phyloP scores from a whole-genome alignment of 2,888 invertebrate genomes.

The Pinctada fucata region DNA sequence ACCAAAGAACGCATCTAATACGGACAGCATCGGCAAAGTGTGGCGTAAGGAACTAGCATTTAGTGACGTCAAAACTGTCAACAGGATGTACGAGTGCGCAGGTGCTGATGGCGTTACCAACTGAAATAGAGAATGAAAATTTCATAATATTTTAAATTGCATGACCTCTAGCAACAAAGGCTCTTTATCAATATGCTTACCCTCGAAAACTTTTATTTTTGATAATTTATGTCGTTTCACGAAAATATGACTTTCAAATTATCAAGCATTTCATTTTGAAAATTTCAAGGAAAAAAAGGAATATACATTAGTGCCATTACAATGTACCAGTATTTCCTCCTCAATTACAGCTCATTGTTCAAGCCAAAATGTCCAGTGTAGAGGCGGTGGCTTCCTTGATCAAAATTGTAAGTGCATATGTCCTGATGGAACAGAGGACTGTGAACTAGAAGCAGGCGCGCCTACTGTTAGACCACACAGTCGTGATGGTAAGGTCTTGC shows the following conservation, averaged over 20 bases:
- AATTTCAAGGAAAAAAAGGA: too few species aligned
- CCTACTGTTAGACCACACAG: not conserved
- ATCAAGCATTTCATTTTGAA: too few species aligned
- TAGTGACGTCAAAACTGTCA: constrained; percentile 68
- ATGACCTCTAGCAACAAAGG: not conserved
- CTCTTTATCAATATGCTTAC: not conserved
- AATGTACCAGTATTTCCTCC: too few species aligned
- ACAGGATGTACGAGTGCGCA: constrained; percentile 68
- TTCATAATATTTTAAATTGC: not conserved
- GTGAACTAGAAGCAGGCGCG: constrained; percentile 45
- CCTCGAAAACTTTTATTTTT: too few species aligned
- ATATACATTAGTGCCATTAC: too few species aligned
- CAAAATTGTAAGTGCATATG: constrained; percentile 71
- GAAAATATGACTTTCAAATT: too few species aligned
- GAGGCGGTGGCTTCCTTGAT: constrained; percentile 62
- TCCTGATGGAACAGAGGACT: constrained; percentile 63
- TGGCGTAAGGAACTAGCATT: constrained; percentile 68
- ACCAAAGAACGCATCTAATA: constrained; percentile 54
- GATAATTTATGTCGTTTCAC: too few species aligned
- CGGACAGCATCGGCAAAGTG: constrained; percentile 64
- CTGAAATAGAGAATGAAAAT: not conserved
- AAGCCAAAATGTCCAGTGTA: too few species aligned
- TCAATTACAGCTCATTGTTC: too few species aligned
- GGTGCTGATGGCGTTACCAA: constrained; percentile 44
- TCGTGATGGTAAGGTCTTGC: not conserved